These are phyloP conservation scores for Acanthis flammea DNA, from an alignment of 2,797 vertebrate species.

Conservation along the genomic window DNA sequence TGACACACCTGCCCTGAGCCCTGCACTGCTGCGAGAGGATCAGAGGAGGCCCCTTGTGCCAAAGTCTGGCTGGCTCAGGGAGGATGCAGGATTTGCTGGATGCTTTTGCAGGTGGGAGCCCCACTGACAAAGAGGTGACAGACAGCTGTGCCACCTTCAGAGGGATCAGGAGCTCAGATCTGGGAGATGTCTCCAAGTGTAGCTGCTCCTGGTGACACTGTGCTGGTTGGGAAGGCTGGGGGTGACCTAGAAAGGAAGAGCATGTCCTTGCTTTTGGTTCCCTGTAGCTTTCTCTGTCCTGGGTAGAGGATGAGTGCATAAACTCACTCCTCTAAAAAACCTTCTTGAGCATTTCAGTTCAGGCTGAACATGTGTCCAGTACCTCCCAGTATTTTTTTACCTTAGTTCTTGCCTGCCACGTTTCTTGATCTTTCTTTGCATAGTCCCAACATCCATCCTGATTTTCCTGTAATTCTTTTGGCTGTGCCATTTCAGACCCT, in stretches of 20 bases:
- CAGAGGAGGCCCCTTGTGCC: not conserved
- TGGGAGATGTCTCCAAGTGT: rapidly evolving
- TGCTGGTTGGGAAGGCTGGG: not conserved
- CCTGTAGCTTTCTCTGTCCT: not conserved
- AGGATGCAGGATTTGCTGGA: not conserved
- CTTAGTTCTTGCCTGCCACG: not conserved
- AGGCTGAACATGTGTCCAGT: not conserved
- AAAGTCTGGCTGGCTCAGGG: not conserved
- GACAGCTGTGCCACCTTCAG: not conserved
- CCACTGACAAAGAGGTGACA: too few species aligned
- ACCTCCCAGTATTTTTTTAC: not conserved
- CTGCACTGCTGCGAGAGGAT: not conserved
- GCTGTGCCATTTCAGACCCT: not conserved
- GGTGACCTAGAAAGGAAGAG: not conserved
- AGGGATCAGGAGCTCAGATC: not conserved
- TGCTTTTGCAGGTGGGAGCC: not conserved
- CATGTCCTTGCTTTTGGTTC: not conserved
- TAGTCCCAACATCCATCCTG: too few species aligned
- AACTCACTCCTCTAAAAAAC: not conserved
- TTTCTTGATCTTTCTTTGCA: not conserved
- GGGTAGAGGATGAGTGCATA: not conserved
- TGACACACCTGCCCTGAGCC: rapidly evolving
- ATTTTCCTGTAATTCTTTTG: rapidly evolving
- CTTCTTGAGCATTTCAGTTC: not conserved
- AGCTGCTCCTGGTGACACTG: rapidly evolving